Percentiles rank a stretch among this genome's conserved stretches.
phyloP scores from a whole-genome alignment of 2,888 invertebrate species.

The Holacanthella duospinosa region DNA sequence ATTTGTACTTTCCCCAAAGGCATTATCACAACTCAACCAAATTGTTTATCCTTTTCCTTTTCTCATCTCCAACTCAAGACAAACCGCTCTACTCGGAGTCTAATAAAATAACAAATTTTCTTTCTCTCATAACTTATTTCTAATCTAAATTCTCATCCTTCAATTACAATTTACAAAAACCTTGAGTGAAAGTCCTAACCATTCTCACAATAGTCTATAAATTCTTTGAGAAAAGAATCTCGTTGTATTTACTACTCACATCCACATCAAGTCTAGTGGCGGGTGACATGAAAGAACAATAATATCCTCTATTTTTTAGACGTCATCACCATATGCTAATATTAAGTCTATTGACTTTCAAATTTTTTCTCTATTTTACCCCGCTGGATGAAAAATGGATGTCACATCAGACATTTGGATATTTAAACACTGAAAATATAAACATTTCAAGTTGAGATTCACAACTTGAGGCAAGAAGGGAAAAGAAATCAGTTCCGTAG shows the following conservation, averaged over 20 bases:
- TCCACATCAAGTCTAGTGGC: background rate
- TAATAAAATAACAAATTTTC: too few species aligned
- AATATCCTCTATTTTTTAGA: background rate
- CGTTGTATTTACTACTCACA: too few species aligned
- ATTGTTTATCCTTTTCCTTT: background rate
- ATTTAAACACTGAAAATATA: background rate
- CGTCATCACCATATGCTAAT: slow-evolving; percentile 3
- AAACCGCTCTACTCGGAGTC: background rate
- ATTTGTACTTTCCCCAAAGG: background rate
- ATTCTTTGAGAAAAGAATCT: too few species aligned
- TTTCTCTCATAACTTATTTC: too few species aligned
- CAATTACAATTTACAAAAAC: background rate
- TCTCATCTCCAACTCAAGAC: background rate
- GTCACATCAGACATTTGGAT: background rate
- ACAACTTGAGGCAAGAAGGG: background rate
- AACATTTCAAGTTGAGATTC: background rate
- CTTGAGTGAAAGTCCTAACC: too few species aligned
- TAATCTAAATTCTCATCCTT: background rate
- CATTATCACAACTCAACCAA: slow-evolving; percentile 6
- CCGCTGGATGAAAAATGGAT: background rate
- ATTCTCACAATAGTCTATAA: too few species aligned
- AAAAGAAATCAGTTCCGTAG: background rate
- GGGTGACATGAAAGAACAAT: background rate
- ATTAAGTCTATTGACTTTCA: background rate
- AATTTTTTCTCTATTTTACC: background rate